Percentiles rank a stretch among this genome's conserved stretches.
Conservation (phyloP, 2,113 vertebrate genomes). For the Talpa occidentalis region DNA sequence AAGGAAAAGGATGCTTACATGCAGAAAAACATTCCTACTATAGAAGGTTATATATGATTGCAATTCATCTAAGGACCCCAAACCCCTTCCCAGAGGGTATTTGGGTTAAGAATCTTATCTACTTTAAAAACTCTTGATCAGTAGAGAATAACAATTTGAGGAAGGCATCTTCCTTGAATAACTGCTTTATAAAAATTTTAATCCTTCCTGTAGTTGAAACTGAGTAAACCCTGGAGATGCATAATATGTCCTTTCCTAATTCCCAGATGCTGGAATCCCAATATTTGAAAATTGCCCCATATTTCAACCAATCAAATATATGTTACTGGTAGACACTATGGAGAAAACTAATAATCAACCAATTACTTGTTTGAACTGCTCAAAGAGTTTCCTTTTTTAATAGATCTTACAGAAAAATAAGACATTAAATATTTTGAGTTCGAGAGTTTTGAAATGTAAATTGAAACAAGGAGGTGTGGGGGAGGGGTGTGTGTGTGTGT, state of each 20-base stretch:
- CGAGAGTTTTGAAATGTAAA: not conserved
- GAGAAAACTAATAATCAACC: not conserved
- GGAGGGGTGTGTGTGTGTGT: too few species aligned
- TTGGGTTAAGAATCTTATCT: not conserved
- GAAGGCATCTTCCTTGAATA: not conserved
- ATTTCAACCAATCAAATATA: not conserved
- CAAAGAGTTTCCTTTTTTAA: not conserved
- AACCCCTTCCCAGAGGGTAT: fast-evolving
- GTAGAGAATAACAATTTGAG: not conserved
- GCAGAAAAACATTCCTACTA: not conserved
- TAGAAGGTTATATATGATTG: not conserved
- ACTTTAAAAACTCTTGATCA: not conserved
- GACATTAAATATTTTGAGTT: not conserved
- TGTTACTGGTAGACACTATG: not conserved
- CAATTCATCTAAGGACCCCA: not conserved
- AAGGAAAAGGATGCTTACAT: not conserved
- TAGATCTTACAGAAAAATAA: not conserved
- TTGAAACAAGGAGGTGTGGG: not conserved
- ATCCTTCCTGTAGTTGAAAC: not conserved
- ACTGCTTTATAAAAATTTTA: not conserved
- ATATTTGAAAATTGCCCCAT: not conserved
- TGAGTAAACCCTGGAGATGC: not conserved
- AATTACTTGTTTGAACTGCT: not conserved
- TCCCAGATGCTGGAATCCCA: not conserved
- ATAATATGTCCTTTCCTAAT: not conserved